Base-by-base conservation (phyloP, 2,888 invertebrate genomes). In the Epinotia ramella region DNA sequence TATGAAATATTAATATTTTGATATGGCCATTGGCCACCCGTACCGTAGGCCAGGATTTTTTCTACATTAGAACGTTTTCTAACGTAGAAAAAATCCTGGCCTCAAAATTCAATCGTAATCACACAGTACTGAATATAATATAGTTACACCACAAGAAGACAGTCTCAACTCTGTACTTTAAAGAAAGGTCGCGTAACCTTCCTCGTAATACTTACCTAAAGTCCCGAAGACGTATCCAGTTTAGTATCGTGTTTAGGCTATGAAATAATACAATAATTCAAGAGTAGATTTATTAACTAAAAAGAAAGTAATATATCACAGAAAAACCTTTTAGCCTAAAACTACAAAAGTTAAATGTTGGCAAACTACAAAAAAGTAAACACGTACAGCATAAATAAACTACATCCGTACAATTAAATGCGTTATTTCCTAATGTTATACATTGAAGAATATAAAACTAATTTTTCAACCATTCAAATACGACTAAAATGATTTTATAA, bases 241-340 rank as follows among this genome's bases (percentile, higher is more conserved):
- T 40, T 9, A 40, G 40, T 40, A 40, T 40, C 40, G 40, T 9
- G 40, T 53, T 28, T 53, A 5, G 6, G 18, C 5, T n/a, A 12
- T 67, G 18, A 18, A 67, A 18, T 67, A 67, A 67, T 18, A 59
- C 44, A 67, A 56, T 18, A 20, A 20, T 68, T 73, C 28, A 49
- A 44, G 67, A 57, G 56, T 24, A 63, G 28, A 57, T 73, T 57
- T 73, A 73, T 62, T 73, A 56, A 73, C 40, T 57, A 24, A 56
- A 68, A 62, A 67, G 68, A 73, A 68, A 63, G 73, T 56, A 73
- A 73, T 73, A 73, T 73, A 73, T 73, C 73, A 73, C 73, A 73
- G 73, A 73, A 73, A 68, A 56, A 68, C 57, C 56, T 63, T 73
- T 63, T 46, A 73, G 62, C 62, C 62, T 68, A 44, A 33, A 64